phyloP scores from a whole-genome alignment of 1,140 invertebrate genomes.

The Hylaeus anthracinus region DNA sequence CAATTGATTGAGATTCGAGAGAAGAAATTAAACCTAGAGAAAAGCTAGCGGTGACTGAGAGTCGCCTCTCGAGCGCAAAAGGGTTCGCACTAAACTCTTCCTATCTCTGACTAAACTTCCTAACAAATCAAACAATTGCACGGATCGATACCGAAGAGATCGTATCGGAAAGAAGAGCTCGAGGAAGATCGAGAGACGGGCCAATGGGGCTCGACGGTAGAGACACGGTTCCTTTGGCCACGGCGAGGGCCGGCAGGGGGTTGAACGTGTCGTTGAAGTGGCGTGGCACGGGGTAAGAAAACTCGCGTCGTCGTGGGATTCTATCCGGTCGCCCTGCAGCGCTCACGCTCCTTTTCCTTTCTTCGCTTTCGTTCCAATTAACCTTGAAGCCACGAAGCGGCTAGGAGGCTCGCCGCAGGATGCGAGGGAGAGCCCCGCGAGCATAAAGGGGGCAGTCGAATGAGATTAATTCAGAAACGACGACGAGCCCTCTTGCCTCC shows the following conservation, averaged over 20 bases:
- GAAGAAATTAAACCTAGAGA: no score
- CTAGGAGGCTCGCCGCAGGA: slow-evolving; percentile 59
- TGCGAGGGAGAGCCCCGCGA: slow-evolving; percentile 47
- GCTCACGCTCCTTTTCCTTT: slow-evolving; percentile 42
- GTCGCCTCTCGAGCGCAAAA: no score
- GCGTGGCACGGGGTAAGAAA: slow-evolving; percentile 17
- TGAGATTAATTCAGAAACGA: slow-evolving; percentile 74
- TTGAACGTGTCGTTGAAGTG: slow-evolving; percentile 24
- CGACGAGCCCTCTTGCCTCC: slow-evolving; percentile 60
- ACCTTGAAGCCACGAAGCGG: slow-evolving; percentile 67
- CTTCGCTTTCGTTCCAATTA: slow-evolving; percentile 71
- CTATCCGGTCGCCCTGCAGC: slow-evolving; percentile 29
- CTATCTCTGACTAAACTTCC: no score
- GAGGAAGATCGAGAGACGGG: not conserved
- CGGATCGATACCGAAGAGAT: not conserved
- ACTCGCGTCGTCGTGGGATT: slow-evolving; percentile 25
- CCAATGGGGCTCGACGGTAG: not conserved
- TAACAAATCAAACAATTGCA: no score
- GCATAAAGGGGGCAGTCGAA: slow-evolving; percentile 74
- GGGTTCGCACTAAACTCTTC: no score
- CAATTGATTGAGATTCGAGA: no score
- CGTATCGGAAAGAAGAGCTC: not conserved
- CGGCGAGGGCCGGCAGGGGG: not conserved
- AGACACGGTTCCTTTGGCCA: not conserved
- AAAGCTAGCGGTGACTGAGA: no score